Evolutionary conservation across 2,113 vertebrate genomes (phyloP), one percentile per base, ranked within the genome.

Genomic region (Sinocyclocheilus grahami): DNA sequence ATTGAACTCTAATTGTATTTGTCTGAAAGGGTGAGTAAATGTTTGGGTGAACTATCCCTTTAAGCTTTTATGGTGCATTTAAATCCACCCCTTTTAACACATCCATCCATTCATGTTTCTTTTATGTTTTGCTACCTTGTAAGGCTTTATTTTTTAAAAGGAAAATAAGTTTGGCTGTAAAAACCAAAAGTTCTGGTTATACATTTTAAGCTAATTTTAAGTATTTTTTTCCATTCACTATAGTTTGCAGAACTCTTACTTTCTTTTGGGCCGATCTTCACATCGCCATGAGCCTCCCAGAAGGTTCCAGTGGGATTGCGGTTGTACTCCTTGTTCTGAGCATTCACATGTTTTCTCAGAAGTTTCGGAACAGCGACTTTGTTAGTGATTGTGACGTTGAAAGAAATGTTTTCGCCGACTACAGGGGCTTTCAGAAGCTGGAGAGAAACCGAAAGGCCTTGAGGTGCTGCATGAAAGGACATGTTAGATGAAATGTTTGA

Each of bases 271-370:
- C 84, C 90, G 58, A 95, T 82, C 2, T 86, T 20, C 0, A 94
- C 0, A 2, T 88, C 7, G 3, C 89, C 88, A 0, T 92, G 87
- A 0, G 5, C 63, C 87, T 94, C 92, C 95, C 94, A 95, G 89
- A 95, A 92, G 72, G 92, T 91, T 30, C 91, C 88, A 0, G 79
- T 88, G 16, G 94, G 94, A 60, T 87, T 92, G 88, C 83, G 0
- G 93, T 94, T 89, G 91, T 95, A 95, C 37, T 92, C 86, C 85
- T 95, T 95, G 33, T 86, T 92, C 90, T 95, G 95, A 60, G 95
- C 95, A 1, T 95, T 95, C 67, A 93, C 2, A 12, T 93, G 85
- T 65, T 93, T 22, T 22, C 58, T 91, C 67, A 95, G 53, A 62
- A 3, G 84, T 86, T 93, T 95, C 30, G 69, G 30, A 1, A 62